These are phyloP conservation scores for Aphidius colemani DNA, from an alignment of 2,888 invertebrate species.

Conservation along the genomic window DNA sequence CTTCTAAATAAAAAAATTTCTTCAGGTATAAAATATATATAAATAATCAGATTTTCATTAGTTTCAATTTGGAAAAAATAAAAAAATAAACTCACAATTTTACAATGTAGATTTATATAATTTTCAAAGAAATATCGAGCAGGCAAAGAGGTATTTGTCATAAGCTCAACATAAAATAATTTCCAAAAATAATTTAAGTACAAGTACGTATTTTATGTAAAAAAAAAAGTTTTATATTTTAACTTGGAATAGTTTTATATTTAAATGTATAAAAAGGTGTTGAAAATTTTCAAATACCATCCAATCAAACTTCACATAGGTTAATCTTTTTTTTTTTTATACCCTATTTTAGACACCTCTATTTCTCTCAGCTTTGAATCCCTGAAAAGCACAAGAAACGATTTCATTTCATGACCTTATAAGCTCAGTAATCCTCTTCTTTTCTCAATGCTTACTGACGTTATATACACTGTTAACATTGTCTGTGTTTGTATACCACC, in stretches of 20 bases:
- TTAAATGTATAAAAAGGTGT: conserved; percentile 11
- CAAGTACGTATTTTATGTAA: too few relatives aligned
- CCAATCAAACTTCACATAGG: background rate
- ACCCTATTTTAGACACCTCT: background rate
- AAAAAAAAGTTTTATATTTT: too few relatives aligned
- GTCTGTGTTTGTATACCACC: too few relatives aligned
- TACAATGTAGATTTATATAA: too few relatives aligned
- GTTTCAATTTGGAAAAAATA: background rate
- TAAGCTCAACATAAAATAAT: too few relatives aligned
- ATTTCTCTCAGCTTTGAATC: background rate
- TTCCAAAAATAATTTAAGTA: too few relatives aligned
- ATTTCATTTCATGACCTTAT: conserved; percentile 23
- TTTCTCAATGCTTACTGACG: background rate
- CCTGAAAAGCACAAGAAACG: too few relatives aligned
- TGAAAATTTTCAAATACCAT: conserved; percentile 11
- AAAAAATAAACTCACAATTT: background rate
- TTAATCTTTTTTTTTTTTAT: conserved; percentile 3
- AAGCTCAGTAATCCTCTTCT: conserved; percentile 18
- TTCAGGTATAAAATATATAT: conserved; percentile 5
- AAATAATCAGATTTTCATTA: conserved; percentile 1
- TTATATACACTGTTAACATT: too few relatives aligned
- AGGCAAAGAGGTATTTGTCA: too few relatives aligned
- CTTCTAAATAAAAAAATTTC: background rate
- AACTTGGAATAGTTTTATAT: background rate
- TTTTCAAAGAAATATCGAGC: too few relatives aligned